Evolutionary conservation across 2,888 invertebrate species (phyloP).

Genomic region (Dinocampus coccinellae): DNA sequence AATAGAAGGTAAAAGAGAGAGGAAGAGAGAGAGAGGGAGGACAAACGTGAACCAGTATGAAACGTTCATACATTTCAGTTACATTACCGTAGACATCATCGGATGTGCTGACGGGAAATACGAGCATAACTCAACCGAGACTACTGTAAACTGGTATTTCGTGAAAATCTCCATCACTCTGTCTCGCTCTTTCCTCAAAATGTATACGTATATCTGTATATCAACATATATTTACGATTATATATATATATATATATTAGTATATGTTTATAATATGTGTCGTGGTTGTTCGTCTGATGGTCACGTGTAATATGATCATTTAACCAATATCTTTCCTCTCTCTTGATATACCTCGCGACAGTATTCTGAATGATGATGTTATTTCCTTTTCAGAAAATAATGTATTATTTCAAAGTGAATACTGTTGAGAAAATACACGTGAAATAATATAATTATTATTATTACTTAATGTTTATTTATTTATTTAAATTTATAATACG

Average conservation of each 20-base stretch:
- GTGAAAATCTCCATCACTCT: conserved; percentile 58
- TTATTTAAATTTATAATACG: too few species aligned
- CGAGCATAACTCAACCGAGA: conserved; percentile 67
- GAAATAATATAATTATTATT: too few species aligned
- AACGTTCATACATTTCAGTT: conserved; percentile 68
- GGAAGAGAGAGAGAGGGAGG: too few species aligned
- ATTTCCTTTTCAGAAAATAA: conserved; percentile 63
- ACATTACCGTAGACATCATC: conserved; percentile 67
- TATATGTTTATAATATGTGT: not conserved
- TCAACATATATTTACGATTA: not conserved
- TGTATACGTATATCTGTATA: conserved; percentile 5
- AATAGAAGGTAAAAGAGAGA: too few species aligned
- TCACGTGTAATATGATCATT: not conserved
- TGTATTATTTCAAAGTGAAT: conserved; percentile 60
- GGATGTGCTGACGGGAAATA: conserved; percentile 69
- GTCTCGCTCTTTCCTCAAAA: conserved; percentile 44
- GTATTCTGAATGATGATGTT: conserved; percentile 65
- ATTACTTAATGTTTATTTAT: too few species aligned
- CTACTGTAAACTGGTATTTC: conserved; percentile 59
- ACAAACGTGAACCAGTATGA: conserved; percentile 49
- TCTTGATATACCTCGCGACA: conserved; percentile 35
- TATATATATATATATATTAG: not conserved
- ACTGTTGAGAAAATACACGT: too few species aligned
- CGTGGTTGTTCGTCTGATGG: conserved; percentile 28
- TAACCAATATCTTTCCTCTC: conserved; percentile 3